Base-by-base conservation (phyloP, 2,888 invertebrate species). In the Pegoplata infirma region DNA sequence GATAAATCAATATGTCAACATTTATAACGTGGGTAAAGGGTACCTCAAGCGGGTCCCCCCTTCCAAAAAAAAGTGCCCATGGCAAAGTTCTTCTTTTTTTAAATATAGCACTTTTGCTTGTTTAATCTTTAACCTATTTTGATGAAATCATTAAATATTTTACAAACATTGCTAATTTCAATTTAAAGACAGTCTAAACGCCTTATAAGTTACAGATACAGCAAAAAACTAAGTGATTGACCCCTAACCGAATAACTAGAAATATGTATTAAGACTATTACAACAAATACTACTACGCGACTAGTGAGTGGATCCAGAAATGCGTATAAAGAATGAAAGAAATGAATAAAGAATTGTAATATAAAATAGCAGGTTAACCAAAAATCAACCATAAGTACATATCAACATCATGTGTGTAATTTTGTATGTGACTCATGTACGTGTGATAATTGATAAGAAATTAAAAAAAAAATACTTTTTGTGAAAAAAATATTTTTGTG, bases 211-310 rank as follows among this genome's bases (percentile, higher is more conserved):
- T 28, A 28, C 6, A 28, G 8, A 6, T 28, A 28, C 1, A 28
- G 28, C n/a, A n/a, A 44, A 46, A 14, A 67, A 59, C 74, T n/a
- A 74, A 67, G 74, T 74, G 74, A 74, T 55, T 74, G 61, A 74
- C 74, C 74, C 67, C 67, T 68, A 55, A 61, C 53, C 61, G 59
- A 75, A 67, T 1, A 40, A 40, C 36, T 40, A 40, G 36, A 40
- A 40, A 40, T n/a, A 12, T 40, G 1, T 40, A 40, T 40, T 40
- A 12, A 40, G n/a, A 40, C 25, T 25, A 32, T 40, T 40, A n/a
- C n/a, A n/a, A n/a, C n/a, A n/a, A n/a, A n/a, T n/a, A n/a, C n/a
- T 40, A n/a, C n/a, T 40, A 40, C 32, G 8, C 32, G 2, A n/a
- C 36, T 25, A 6, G 5, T 40, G 36, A n/a, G n/a, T 40, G 36